phyloP scores from a whole-genome alignment of 2,888 invertebrate genomes.

The Agonum fuliginosum region DNA sequence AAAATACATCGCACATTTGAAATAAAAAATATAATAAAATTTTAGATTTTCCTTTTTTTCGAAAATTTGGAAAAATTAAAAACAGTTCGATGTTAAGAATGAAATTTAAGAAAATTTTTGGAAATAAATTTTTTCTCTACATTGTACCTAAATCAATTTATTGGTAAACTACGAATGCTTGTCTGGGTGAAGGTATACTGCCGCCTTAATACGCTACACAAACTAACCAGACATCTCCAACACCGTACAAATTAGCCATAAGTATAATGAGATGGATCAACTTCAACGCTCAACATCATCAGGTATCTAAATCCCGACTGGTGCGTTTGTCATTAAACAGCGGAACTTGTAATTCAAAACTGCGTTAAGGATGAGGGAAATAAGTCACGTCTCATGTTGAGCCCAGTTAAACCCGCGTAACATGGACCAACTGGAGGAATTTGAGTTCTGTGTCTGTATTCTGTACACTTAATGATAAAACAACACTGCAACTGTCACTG shows the following conservation, averaged over 20 bases:
- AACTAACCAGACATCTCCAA: neutral
- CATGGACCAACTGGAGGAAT: conserved; percentile 17
- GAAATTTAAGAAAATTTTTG: no score
- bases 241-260: no score
- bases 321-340: conserved; percentile 50
- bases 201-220: no score
- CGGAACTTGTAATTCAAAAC: conserved; percentile 57
- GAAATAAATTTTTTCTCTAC: no score
- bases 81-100: no score
- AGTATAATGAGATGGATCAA: neutral
- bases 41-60: no score
- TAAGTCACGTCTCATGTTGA: conserved; percentile 49
- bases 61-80: no score
- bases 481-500: conserved; percentile 16
- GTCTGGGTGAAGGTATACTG: no score
- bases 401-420: conserved; percentile 29
- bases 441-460: neutral
- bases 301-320: conserved; percentile 17
- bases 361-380: conserved; percentile 52
- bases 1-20: no score
- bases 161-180: no score
- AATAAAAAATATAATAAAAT: no score
- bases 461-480: conserved; percentile 34
- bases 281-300: neutral
- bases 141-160: no score